Evolutionary conservation across 2,888 invertebrate species (phyloP), one percentile per base, ranked within the genome.

Genomic region (Dendrolimus pini): DNA sequence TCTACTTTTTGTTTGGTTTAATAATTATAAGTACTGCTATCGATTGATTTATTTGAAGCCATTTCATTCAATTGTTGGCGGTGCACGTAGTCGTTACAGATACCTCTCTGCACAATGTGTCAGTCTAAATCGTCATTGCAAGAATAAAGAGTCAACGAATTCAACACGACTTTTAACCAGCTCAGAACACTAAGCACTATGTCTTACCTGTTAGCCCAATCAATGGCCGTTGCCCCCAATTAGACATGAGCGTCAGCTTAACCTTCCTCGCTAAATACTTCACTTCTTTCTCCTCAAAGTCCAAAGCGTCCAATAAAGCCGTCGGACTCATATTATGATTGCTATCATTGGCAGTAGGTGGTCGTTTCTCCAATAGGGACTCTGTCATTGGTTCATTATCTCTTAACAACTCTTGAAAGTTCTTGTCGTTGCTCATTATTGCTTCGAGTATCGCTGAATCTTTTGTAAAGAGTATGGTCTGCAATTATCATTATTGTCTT

Each of bases 381-480:
- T 84, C 84, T 3, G 60, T 65, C 58, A 78, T 58, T 0, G 75
- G 85, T 62, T 81, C 86, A 54, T 88, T 89, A 63, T 86, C 89
- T 62, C 83, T 84, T 3, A 88, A 72, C 2, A 89, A 71, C 3
- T 78, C 77, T 77, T 86, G 84, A 70, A 89, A 86, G 64, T 85
- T 83, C 61, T 79, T 83, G 62, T 89, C 90, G 62, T 85, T 85
- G 42, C 66, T 64, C 77, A 88, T 77, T 60, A 88, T 74, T 0
- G 80, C 66, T 66, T 90, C 95, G 47, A 97, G 85, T 58, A 96
- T 96, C 14, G 82, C 77, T 52, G 96, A 93, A 68, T 95, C 94
- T 63, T 94, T 95, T 30, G 96, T 96, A 78, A 96, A 97, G 58
- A 97, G 88, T 63, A 97, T 96, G 9, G 96, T 97, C 96, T 97